Evolutionary conservation across 2,797 vertebrate species (phyloP), one percentile per base, ranked within the genome.

Genomic region (Chiloscyllium punctatum): DNA sequence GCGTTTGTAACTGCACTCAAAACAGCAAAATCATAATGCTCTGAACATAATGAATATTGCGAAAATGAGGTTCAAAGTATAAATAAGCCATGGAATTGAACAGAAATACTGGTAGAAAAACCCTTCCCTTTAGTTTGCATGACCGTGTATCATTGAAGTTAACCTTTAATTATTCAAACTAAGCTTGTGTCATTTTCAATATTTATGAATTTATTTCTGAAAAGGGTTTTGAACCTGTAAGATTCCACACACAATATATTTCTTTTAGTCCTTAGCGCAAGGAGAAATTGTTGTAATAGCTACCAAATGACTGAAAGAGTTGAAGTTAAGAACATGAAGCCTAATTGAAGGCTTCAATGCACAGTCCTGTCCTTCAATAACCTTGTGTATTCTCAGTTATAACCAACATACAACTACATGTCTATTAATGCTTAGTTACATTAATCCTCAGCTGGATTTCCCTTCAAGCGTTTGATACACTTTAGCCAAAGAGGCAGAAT

Each of bases 341-440:
- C 42, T 42, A 84, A 88, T 42, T 84, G 30, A 84, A 84, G 37
- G 37, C 79, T 84, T 84, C 37, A 84, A 84, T 13, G 30, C 57
- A 62, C 53, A 90, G 27, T n/a, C 37, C 30, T 90, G 27, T 90
- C 13, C 91, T 68, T 71, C 62, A 94, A 69, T 68, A 37, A 37
- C 91, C n/a, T 69, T 68, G 18, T 69, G 1, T 23, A 33, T 57
- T 42, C 66, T 69, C 87, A 90, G 53, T 62, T n/a, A 27, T 62
- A 68, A 69, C n/a, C 13, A 37, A 15, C 13, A 37, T 37, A 69
- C 66, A 37, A 1, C n/a, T n/a, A 94, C 23, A 23, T n/a, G n/a
- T 27, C 90, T n/a, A 68, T 42, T 94, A 68, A 42, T 94, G 91
- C 66, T 62, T 94, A 94, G 66, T 69, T 94, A 69, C 91, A 90